phyloP scores from a whole-genome alignment of 2,113 vertebrate genomes.

The Casuarius casuarius region DNA sequence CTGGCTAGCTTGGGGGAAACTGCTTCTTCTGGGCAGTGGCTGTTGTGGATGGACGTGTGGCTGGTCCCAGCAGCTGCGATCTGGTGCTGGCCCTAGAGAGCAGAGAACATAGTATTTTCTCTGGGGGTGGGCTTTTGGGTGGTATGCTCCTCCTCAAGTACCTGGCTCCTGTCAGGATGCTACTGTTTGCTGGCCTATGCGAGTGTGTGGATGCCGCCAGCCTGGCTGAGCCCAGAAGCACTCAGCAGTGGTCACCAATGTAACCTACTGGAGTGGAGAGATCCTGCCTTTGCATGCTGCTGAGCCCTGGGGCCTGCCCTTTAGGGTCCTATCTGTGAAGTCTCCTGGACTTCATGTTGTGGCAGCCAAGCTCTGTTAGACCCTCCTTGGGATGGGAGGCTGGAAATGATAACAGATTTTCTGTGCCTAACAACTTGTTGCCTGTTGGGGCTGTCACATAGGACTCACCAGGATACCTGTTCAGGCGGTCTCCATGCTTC shows the following conservation, averaged over 20 bases:
- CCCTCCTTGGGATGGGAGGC: not conserved
- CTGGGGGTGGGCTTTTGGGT: not conserved
- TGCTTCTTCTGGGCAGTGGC: not conserved
- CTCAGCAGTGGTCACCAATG: not conserved
- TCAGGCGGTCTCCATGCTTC: not conserved
- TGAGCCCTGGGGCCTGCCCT: not conserved
- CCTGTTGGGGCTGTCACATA: not conserved
- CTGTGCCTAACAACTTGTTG: not conserved
- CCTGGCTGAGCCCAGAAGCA: not conserved
- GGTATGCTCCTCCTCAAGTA: not conserved
- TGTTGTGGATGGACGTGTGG: not conserved
- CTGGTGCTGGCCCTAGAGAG: not conserved
- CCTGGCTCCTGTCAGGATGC: not conserved
- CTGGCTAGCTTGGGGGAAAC: too few species aligned
- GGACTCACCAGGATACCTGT: not conserved
- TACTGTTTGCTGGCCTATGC: not conserved
- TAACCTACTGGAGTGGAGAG: not conserved
- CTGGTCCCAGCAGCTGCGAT: not conserved
- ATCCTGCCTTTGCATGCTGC: not conserved
- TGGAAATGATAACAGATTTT: not conserved
- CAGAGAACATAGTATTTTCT: not conserved
- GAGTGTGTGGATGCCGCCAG: not conserved
- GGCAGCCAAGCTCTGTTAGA: not conserved
- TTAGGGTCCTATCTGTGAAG: not conserved
- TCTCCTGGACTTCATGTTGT: not conserved